Evolutionary conservation across 2,888 invertebrate genomes (phyloP).

Genomic region (Phorcus lineatus): DNA sequence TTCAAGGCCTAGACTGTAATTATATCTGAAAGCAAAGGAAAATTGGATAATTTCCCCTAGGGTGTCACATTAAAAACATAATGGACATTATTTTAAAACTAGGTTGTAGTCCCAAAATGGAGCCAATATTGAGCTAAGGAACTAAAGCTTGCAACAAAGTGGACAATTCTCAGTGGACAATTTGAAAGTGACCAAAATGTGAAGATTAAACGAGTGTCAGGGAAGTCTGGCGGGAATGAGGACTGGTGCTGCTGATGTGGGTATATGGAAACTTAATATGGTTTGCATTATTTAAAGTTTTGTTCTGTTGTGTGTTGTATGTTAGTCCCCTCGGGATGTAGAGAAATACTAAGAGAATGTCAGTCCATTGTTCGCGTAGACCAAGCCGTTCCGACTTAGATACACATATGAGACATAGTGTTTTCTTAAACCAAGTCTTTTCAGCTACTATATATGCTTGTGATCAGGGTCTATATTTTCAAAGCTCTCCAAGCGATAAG

Average conservation of each 20-base stretch:
- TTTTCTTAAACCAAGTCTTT: too few relatives aligned
- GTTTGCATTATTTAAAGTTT: neutral
- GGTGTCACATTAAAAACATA: slow-evolving; percentile 24
- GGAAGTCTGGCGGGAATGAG: neutral
- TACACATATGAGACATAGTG: too few relatives aligned
- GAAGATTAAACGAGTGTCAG: slow-evolving; percentile 15
- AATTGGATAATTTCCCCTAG: slow-evolving; percentile 24
- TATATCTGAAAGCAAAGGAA: slow-evolving; percentile 19
- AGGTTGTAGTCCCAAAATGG: neutral
- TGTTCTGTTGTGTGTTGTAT: neutral
- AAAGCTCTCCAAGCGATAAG: too few relatives aligned
- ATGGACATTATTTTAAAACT: slow-evolving; percentile 19
- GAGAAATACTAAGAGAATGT: neutral
- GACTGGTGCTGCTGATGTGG: neutral
- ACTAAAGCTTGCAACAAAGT: neutral
- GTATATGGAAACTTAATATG: slow-evolving; percentile 8
- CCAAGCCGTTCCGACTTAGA: neutral
- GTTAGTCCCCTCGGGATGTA: neutral
- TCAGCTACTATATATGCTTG: too few relatives aligned
- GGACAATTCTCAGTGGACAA: neutral
- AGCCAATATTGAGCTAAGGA: slow-evolving; percentile 2
- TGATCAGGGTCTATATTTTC: too few relatives aligned
- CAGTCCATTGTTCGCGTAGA: neutral
- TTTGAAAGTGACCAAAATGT: slow-evolving; percentile 3
- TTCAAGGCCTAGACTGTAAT: slow-evolving; percentile 18